Base-by-base conservation (phyloP, 2,797 vertebrate species). In the Knipowitschia caucasica region DNA sequence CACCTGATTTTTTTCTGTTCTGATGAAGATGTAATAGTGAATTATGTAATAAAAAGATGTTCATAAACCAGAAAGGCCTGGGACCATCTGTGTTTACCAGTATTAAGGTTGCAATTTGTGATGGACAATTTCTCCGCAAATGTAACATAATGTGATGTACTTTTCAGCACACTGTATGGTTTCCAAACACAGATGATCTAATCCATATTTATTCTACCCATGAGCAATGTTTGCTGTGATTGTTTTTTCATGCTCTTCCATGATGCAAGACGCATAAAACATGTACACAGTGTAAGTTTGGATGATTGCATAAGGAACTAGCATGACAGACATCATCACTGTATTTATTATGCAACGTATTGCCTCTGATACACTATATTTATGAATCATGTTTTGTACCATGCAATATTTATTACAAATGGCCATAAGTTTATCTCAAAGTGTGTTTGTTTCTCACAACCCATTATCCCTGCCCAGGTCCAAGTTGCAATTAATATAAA, bases 191-290 rank as follows among this genome's bases (percentile, higher is more conserved):
- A 5, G 26, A 30, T 49, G 17, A 49, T 33, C 10, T 47, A 27
- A 33, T 23, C 5, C 40, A 15, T 6, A 14, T 30, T 7, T 11
- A 7, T 21, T 31, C 26, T 23, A n/a, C 46, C 46, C 20, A 23
- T 23, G 30, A 49, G 46, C 27, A n/a, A 23, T 23, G 29, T 33
- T 33, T 49, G 29, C 20, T 49, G 46, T 30, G 23, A 34, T 39
- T 62, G 39, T 44, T 18, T 21, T 23, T 39, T 42, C 25, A 34
- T 61, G 27, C 33, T 39, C 10, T 45, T 26, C 12, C 21, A 20
- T 56, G 25, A 50, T 51, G 59, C 18, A 67, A 51, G 30, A 10
- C 30, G 23, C 34, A 44, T 51, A 36, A 57, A 29, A 60, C 8
- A 0, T 69, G 51, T 14, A 23, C 35, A 42, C 7, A 17, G 21